Evolutionary conservation across 2,113 vertebrate species (phyloP).

Genomic region (Natator depressus): DNA sequence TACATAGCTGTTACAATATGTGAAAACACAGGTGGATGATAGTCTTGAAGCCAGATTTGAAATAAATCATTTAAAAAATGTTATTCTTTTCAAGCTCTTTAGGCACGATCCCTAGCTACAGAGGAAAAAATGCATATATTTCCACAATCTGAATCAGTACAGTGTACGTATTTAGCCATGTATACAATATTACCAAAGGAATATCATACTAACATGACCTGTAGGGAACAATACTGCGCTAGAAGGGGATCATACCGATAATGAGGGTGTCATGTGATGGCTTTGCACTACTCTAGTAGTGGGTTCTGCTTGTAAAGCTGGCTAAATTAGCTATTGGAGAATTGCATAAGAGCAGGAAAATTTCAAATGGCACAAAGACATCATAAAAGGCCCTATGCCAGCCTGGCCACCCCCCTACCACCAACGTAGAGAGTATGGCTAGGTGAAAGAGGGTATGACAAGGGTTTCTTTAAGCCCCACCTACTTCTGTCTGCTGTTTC

Average conservation of each 20-base stretch:
- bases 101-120: not conserved
- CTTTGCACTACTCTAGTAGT: accelerated
- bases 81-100: constrained; percentile 31
- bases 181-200: not conserved
- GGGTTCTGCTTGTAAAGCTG: not conserved
- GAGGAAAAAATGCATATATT: not conserved
- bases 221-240: not conserved
- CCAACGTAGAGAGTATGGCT: accelerated
- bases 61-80: not conserved
- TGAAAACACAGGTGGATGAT: not conserved
- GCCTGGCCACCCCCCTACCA: not conserved
- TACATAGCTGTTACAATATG: not conserved
- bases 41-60: not conserved
- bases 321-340: not conserved
- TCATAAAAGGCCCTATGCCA: accelerated
- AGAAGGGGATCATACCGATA: not conserved
- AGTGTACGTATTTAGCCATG: accelerated
- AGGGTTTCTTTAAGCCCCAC: not conserved
- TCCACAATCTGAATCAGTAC: not conserved
- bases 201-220: not conserved
- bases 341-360: not conserved
- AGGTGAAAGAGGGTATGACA: accelerated
- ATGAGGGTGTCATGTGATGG: not conserved
- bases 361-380: not conserved
- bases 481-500: not conserved